A percentile compares a stretch with the other conserved stretches of the same genome.
phyloP scores from a whole-genome alignment of 2,113 vertebrate species.

The Eretmochelys imbricata region DNA sequence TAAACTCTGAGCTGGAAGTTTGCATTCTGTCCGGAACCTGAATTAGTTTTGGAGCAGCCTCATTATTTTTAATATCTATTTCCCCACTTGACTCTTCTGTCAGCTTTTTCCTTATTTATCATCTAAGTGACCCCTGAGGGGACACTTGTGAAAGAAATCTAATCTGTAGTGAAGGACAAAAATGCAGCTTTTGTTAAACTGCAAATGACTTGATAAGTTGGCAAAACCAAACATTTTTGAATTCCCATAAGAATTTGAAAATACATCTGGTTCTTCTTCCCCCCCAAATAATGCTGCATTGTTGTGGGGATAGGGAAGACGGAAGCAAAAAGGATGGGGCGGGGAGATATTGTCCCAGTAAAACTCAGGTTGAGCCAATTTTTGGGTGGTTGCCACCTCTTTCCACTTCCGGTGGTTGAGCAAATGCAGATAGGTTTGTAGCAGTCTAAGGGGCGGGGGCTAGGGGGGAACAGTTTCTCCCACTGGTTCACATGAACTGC shows the following conservation, averaged over 20 bases:
- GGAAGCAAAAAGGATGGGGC: not conserved
- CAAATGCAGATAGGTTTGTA: constrained; percentile 26
- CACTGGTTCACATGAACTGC: constrained; percentile 75
- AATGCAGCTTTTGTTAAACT: not conserved
- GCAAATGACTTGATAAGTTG: not conserved
- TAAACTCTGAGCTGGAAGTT: constrained; percentile 42
- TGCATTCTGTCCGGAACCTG: constrained; percentile 59
- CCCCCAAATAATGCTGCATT: not conserved
- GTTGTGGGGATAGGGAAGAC: accelerated
- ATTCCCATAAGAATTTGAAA: not conserved
- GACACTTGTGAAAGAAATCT: constrained; percentile 23
- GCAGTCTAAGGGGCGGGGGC: not conserved
- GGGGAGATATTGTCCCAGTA: accelerated
- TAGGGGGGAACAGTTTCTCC: constrained; percentile 48
- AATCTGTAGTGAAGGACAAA: not conserved
- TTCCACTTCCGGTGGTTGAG: not conserved
- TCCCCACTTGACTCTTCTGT: constrained; percentile 1
- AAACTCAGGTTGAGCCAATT: not conserved
- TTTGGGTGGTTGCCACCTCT: not conserved
- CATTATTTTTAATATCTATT: constrained; percentile 63
- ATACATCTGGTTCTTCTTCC: not conserved
- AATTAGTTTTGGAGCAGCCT: constrained; percentile 34
- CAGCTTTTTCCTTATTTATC: constrained; percentile 66
- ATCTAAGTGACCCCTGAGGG: constrained; percentile 55
- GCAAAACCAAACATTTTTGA: not conserved